Evolutionary conservation across 2,888 invertebrate genomes (phyloP), one percentile per base, ranked within the genome.

Genomic region (Nomada goodeniana): DNA sequence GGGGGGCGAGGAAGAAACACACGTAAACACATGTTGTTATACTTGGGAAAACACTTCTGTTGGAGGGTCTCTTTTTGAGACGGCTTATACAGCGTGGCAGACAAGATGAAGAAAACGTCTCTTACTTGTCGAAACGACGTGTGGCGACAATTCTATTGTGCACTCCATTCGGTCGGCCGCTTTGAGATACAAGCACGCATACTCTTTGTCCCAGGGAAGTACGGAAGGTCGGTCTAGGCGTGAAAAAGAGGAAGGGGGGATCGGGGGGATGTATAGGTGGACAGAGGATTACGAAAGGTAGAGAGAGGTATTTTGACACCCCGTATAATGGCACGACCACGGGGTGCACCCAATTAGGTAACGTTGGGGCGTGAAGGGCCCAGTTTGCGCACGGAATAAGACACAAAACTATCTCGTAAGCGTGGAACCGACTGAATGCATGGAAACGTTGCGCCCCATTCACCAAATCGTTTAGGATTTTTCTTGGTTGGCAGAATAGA

Each of bases 231-330:
- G 68, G 71, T 71, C 60, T 36, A 2, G 65, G 47, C 60, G 59
- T 26, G 59, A 44, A 36, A 59, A 75, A 77, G 71, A 73, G 83
- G 61, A 23, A 1, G 59, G 59, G 65, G 50, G 59, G 47, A 18
- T 55, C 71, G 76, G 71, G 68, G 83, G 57, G 76, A 74, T 84
- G 76, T 83, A 84, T 84, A 69, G 69, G 74, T 67, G 81, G 69
- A 67, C 36, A 65, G 71, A 84, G 83, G 78, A 88, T 88, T 88
- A 89, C 77, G 75, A 80, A 82, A 72, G 79, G 82, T 85, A 20
- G 82, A 83, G 73, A 90, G 89, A 90, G 91, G 93, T 93, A 93
- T 93, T 93, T 93, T 93, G 93, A 93, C 93, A 93, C 93, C 93
- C 91, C 73, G 83, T 87, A 92, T 93, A 93, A 93, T 91, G 87